A percentile compares a stretch with the other conserved stretches of the same genome.
phyloP scores from a whole-genome alignment of 2,113 vertebrate species.

The Nansenia antarctica region DNA sequence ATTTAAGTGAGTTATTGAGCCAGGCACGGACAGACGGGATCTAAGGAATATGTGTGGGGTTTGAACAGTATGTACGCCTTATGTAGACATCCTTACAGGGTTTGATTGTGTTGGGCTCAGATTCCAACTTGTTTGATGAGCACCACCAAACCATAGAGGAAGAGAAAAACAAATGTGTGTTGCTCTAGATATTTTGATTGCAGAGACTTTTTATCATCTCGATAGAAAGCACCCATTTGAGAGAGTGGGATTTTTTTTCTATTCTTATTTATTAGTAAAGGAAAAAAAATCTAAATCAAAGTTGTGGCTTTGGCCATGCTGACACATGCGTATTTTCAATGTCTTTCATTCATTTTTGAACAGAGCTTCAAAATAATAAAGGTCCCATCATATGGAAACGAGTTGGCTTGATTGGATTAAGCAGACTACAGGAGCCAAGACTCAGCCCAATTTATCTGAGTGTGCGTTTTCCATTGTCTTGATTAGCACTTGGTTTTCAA shows the following conservation, averaged over 20 bases:
- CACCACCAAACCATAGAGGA: no score
- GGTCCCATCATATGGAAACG: constrained; percentile 37
- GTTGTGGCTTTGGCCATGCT: constrained; percentile 3
- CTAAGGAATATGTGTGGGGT: no score
- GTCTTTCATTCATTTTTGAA: constrained; percentile 40
- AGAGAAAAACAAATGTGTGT: no score
- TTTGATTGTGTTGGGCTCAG: no score
- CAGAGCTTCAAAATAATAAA: constrained; percentile 46
- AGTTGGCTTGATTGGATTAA: constrained; percentile 50
- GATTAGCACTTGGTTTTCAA: constrained; percentile 45
- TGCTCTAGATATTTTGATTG: no score
- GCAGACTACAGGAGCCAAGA: constrained; percentile 31
- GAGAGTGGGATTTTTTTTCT: not conserved
- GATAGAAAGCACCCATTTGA: not conserved
- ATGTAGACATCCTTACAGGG: no score
- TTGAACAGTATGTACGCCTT: no score
- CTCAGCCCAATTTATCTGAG: constrained; percentile 26
- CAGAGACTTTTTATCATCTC: no score
- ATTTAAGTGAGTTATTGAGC: not conserved
- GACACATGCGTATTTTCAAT: constrained; percentile 41
- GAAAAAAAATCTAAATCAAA: not conserved
- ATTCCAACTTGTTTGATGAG: no score
- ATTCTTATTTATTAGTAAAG: not conserved
- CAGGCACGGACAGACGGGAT: not conserved
- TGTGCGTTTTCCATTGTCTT: constrained; percentile 45